Evolutionary conservation across 2,797 vertebrate genomes (phyloP), one percentile per base, ranked within the genome.

Genomic region (Bovichtus diacanthus): DNA sequence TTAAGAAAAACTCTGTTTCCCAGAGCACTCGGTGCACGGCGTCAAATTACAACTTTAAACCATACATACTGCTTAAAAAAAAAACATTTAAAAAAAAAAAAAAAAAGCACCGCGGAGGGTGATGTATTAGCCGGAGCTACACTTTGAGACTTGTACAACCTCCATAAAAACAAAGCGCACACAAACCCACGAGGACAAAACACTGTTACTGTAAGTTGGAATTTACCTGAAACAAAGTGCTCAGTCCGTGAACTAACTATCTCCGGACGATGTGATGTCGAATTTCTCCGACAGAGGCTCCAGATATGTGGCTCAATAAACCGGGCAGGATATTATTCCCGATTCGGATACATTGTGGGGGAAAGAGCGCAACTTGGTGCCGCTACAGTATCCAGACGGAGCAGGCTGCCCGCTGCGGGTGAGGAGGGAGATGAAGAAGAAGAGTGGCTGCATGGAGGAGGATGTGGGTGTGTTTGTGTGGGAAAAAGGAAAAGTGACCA

Each of bases 401-500:
- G 82, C 72, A 50, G 78, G 59, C 78, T 81, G 75, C 72, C 78
- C 79, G 81, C 63, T 76, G 80, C 59, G 83, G 21, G 61, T 55
- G 44, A 68, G 78, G 9, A 76, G 59, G 13, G 84, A 81, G 85
- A 70, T 58, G 85, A 68, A 71, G 81, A 68, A 71, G 81, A 51
- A 85, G 85, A 84, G 88, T 4, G 86, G 80, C 78, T 88, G 92
- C 86, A 62, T 67, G 87, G 87, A 91, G 88, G 88, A 92, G 87
- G 91, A 83, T 84, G 91, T 92, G 90, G 88, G 93, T 93, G 92
- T 93, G 92, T 91, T 92, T 88, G 90, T 93, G 92, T 92, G 91
- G 87, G 91, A 93, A 91, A 94, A 91, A 89, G 88, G 86, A 92
- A 92, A 93, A 93, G 90, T 87, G 87, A 91, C 92, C 94, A 95